These are phyloP conservation scores for Emydocephalus ijimae DNA, from an alignment of 2,113 vertebrate genomes.

Conservation along the genomic window DNA sequence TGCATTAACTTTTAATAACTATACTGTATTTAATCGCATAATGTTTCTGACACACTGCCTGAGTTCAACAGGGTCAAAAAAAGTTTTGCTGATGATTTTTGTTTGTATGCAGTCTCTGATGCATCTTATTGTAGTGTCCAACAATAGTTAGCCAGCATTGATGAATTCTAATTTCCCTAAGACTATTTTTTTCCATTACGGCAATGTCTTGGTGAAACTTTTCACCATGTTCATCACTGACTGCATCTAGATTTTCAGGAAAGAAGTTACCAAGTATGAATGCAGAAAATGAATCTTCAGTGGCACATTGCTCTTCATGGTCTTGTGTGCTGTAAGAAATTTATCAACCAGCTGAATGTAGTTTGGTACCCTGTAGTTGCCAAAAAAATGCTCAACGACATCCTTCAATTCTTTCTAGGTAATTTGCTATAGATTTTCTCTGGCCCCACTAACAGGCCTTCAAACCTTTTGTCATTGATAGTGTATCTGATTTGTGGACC, in stretches of 20 bases:
- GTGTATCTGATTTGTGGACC: background rate
- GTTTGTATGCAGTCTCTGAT: background rate
- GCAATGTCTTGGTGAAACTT: background rate
- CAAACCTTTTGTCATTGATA: background rate
- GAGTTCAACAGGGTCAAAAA: background rate
- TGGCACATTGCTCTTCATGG: background rate
- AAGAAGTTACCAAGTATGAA: background rate
- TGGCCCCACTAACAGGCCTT: background rate
- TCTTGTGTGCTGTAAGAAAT: background rate
- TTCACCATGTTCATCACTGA: background rate
- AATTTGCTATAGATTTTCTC: background rate
- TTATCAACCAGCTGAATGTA: background rate
- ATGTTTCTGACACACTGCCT: background rate
- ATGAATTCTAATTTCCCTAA: background rate
- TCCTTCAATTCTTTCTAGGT: background rate
- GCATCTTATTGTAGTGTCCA: background rate
- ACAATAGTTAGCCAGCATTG: background rate
- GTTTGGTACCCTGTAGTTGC: background rate
- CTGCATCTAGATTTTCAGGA: background rate
- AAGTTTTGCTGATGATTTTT: background rate
- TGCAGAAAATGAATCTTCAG: background rate
- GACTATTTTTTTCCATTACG: background rate
- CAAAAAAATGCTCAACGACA: background rate
- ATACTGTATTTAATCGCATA: background rate
- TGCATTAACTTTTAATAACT: background rate